Evolutionary conservation across 2,797 vertebrate genomes (phyloP).

Genomic region (Anguilla anguilla): DNA sequence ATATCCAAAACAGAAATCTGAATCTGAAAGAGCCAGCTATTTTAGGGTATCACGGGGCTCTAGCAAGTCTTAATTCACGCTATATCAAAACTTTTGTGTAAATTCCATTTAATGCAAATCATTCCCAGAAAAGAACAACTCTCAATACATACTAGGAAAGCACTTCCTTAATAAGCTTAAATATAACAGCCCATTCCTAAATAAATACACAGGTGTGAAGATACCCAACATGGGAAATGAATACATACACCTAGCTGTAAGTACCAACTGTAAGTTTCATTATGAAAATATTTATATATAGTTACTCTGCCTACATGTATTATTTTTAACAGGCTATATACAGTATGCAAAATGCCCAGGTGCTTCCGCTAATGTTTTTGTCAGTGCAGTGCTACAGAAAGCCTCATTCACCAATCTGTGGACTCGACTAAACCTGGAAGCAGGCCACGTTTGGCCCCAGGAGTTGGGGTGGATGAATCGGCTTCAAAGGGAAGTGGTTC

Average conservation of each 20-base stretch:
- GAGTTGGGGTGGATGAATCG: too few relatives aligned
- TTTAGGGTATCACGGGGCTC: background rate
- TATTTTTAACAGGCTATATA: background rate
- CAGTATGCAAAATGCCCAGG: background rate
- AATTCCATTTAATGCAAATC: background rate
- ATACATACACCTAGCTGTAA: background rate
- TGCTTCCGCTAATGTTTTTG: background rate
- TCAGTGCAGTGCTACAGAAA: background rate
- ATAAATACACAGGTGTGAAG: background rate
- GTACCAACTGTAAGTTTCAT: background rate
- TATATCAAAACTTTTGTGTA: background rate
- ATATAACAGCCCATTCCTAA: background rate
- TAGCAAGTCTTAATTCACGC: background rate
- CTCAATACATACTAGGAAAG: background rate
- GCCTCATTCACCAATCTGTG: background rate
- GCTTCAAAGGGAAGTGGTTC: background rate
- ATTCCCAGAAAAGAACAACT: background rate
- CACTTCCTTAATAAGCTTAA: background rate
- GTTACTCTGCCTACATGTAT: background rate
- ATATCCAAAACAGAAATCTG: background rate
- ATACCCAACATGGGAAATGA: background rate
- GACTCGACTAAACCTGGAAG: background rate
- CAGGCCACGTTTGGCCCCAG: background rate
- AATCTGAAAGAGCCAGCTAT: background rate
- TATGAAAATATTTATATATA: background rate